Evolutionary conservation across 1,140 invertebrate genomes (phyloP).

Genomic region (Bombus soroeensis): DNA sequence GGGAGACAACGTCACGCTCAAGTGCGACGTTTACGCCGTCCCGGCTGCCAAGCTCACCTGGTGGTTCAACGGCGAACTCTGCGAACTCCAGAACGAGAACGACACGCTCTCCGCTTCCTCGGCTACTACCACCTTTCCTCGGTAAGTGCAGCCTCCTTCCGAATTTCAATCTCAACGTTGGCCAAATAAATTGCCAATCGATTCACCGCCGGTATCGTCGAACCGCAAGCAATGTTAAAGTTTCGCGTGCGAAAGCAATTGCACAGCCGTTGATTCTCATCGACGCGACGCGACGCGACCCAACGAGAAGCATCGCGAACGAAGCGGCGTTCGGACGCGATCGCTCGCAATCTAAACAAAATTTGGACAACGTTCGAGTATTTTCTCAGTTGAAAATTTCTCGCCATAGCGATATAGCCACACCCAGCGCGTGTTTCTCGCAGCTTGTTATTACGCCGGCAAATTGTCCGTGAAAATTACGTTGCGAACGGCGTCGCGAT

Average conservation of each 20-base stretch:
- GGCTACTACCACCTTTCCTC: slow-evolving; percentile 14
- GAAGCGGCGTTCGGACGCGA: neutral
- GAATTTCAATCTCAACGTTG: neutral
- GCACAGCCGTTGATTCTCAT: neutral
- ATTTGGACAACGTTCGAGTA: neutral
- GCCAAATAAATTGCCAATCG: neutral
- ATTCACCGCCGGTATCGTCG: neutral
- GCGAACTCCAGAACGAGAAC: slow-evolving; percentile 77
- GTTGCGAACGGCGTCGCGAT: neutral
- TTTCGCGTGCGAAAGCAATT: neutral
- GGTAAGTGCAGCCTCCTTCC: slow-evolving; percentile 13
- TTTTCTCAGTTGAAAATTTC: neutral
- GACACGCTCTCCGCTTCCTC: slow-evolving; percentile 67
- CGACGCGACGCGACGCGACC: neutral
- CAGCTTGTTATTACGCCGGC: too few relatives aligned
- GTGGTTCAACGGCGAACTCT: slow-evolving; percentile 89
- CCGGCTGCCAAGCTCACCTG: slow-evolving; percentile 91
- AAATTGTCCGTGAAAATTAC: neutral
- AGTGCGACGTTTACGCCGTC: slow-evolving; percentile 90
- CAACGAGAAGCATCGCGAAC: too few relatives aligned
- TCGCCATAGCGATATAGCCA: too few relatives aligned
- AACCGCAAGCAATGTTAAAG: neutral
- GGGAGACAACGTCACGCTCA: slow-evolving; percentile 90
- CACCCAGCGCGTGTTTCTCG: too few relatives aligned
- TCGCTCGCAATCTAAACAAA: slow-evolving; percentile 1